These are phyloP conservation scores for Tupiocoris notatus DNA, from an alignment of 2,888 invertebrate genomes.

Conservation along the genomic window DNA sequence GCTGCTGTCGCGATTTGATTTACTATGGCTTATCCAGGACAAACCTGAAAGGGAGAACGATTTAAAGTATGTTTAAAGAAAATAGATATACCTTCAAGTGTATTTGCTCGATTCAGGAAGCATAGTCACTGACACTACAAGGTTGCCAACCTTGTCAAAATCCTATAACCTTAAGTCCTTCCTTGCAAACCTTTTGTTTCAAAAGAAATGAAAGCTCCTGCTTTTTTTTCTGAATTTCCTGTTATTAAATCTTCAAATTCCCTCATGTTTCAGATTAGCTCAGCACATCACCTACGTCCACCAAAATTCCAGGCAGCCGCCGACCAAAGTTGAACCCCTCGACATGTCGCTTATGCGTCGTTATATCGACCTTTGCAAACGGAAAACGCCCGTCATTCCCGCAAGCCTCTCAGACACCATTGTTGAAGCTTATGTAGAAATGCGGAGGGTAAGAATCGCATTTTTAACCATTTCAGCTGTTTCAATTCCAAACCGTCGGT, in stretches of 20 bases:
- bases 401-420: conserved; percentile 83
- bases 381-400: conserved; percentile 84
- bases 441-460: conserved; percentile 47
- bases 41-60: conserved; percentile 67
- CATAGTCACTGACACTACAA: no score
- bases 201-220: no score
- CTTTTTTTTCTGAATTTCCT: no score
- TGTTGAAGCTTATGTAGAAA: conserved; percentile 58
- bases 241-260: no score
- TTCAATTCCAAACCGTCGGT: no score
- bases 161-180: no score
- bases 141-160: no score
- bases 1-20: conserved; percentile 90
- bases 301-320: conserved; percentile 85
- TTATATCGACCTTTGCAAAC: conserved; percentile 88
- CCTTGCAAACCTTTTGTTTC: no score
- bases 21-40: conserved; percentile 92
- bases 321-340: conserved; percentile 67
- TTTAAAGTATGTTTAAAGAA: conserved; percentile 57
- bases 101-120: no score
- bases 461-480: no score
- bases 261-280: conserved; percentile 64
- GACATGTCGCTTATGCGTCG: conserved; percentile 91
- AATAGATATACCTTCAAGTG: no score
- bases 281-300: conserved; percentile 98